These are phyloP conservation scores for Daphoenositta chrysoptera DNA, from an alignment of 2,113 vertebrate genomes.

Conservation along the genomic window DNA sequence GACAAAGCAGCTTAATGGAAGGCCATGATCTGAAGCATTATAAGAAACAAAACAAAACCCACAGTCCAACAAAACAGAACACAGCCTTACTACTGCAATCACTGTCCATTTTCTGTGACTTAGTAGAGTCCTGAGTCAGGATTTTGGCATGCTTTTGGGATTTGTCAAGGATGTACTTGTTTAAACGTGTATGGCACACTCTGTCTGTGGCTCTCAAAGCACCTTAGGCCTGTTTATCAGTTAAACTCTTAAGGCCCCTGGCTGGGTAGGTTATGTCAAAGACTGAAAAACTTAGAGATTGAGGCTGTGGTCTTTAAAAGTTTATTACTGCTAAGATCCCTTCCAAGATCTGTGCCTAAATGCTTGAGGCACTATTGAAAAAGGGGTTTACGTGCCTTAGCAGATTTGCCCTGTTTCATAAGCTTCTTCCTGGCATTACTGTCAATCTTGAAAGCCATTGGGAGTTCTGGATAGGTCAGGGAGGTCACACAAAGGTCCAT, in stretches of 20 bases:
- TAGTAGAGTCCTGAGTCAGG: background rate
- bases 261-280: background rate
- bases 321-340: background rate
- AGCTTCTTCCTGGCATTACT: background rate
- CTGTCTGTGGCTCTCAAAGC: background rate
- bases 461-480: slow-evolving; percentile 13
- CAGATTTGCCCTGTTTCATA: background rate
- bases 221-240: background rate
- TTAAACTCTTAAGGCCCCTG: background rate
- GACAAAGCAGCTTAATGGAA: background rate
- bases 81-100: background rate
- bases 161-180: background rate
- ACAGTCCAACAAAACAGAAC: background rate
- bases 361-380: background rate
- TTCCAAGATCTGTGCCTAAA: background rate
- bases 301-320: background rate
- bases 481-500: background rate
- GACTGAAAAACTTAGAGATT: background rate
- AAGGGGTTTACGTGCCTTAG: background rate
- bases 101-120: background rate
- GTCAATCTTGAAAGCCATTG: slow-evolving; percentile 2
- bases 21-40: background rate
- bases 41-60: background rate
- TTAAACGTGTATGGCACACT: background rate
- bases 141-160: background rate